Base-by-base conservation (phyloP, 2,797 vertebrate species). In the Sebastes oblongus region DNA sequence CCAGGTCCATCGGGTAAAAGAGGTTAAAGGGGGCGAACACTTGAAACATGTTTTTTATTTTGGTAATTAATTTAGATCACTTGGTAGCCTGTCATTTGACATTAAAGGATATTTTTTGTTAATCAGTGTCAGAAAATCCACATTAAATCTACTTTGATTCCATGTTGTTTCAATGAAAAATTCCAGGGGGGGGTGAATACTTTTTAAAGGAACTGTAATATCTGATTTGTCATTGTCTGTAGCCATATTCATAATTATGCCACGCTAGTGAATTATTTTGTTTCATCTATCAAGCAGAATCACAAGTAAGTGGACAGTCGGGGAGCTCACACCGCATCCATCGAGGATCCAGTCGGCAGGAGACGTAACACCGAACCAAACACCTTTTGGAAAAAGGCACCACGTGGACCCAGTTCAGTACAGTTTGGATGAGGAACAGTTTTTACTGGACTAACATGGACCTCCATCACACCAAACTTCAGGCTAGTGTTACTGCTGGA, bases 381-480 rank as follows among this genome's bases (percentile, higher is more conserved):
- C 46, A 52, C 52, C 67, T 30, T 58, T 68, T 8, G 14, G 13
- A 16, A 66, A 46, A 67, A 34, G 42, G 39, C 22, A 64, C 59
- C 50, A 54, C 65, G 29, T 73, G 77, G 78, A 79, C 18, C 68
- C 42, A 13, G 62, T 65, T 76, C 46, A 77, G 39, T 24, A 14
- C 2, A 16, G 1, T 67, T 68, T 72, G 67, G 66, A 82, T 58
- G 64, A 75, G 74, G 73, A 46, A 75, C 32, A 30, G 72, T 59
- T 82, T 59, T 68, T 32, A 60, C 30, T 70, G 55, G 64, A 72
- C 72, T 64, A 75, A 62, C n/a, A 36, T 0, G 39, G 50, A 72
- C 36, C 67, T 22, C 27, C 0, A 34, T 27, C 39, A 50, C 25
- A 56, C 39, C 58, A 77, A 52, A 75, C 64, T 25, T 86, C 27